Evolutionary conservation across 92 coral and sea anemone genomes (phyloP), one percentile per base, ranked within the genome.

Genomic region (Bergia sp.): DNA sequence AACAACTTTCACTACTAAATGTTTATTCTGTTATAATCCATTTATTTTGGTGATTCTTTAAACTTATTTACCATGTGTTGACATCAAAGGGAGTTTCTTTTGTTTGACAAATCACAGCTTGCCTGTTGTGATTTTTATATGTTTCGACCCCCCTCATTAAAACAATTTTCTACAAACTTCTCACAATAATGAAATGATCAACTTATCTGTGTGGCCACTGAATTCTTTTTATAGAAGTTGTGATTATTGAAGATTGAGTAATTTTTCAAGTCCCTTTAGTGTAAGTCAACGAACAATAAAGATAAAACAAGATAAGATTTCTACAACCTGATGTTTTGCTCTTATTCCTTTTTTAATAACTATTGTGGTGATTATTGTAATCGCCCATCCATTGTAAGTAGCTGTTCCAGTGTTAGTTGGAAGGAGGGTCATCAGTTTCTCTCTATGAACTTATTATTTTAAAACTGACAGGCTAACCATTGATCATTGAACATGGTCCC

Each of bases 41-140:
- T 74, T 74, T 37, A 40, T 11, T 76, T 76, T 74, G 45, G 7
- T 5, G 29, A 20, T 76, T 76, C 23, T 76, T 13, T 16, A 0
- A 76, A 40, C 37, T 38, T 20, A 76, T 76, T 76, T 76, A 13
- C 79, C 79, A 41, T 75, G 10, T 75, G 79, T 75, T 75, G 50
- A 39, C n/a, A 76, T 41, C 53, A 76, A 39, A 76, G 7, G 9
- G 12, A 40, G 69, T 2, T 76, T 76, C 13, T 76, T 76, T 18
- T 75, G 21, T 38, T 75, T 44, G 45, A 21, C 45, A 44, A 75
- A 75, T 18, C 49, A 39, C 11, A 15, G 53, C 37, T 75, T 39
- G 45, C 15, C 9, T 76, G 69, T 20, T 47, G 53, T 47, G 29
- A 61, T 61, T 61, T 23, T 61, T 61, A 1, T 2, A 7, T 2